Percentiles rank a stretch among this genome's conserved stretches.
Evolutionary conservation across 2,113 vertebrate genomes (phyloP).

Genomic region (Halichoeres trimaculatus): DNA sequence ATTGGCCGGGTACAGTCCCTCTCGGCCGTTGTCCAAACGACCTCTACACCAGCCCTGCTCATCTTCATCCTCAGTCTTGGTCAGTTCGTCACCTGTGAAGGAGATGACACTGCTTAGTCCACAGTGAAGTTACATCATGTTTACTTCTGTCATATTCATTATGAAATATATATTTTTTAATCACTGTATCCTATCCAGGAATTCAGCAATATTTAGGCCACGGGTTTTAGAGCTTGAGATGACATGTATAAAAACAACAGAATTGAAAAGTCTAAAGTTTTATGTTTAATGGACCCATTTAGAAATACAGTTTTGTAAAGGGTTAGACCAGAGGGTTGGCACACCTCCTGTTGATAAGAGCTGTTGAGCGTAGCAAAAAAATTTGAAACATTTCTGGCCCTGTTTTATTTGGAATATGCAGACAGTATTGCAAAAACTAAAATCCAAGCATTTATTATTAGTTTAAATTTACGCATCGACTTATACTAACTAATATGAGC

Average conservation of each 20-base stretch:
- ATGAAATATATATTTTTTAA: not conserved
- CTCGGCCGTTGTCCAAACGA: conserved; percentile 92
- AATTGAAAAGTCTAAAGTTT: not conserved
- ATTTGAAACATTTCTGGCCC: not conserved
- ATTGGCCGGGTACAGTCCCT: conserved; percentile 98
- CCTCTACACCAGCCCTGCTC: conserved; percentile 99
- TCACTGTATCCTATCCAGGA: not conserved
- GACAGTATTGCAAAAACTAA: not conserved
- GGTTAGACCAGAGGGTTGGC: no score
- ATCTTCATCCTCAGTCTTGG: conserved; percentile 96
- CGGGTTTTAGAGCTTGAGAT: not conserved
- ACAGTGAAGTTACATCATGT: not conserved
- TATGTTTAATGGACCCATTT: not conserved
- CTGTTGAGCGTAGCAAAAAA: not conserved
- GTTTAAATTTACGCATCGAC: no score
- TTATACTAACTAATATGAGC: no score
- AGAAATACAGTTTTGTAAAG: not conserved
- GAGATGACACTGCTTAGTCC: conserved; percentile 31
- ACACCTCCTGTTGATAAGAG: no score
- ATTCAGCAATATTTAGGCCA: not conserved
- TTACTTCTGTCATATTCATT: not conserved
- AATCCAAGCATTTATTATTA: not conserved
- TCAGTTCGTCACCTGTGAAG: conserved; percentile 92
- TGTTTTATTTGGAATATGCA: not conserved
- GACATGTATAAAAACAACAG: no score